Conservation (phyloP, 2,113 vertebrate genomes). For the Andinoacara biseriatus region DNA sequence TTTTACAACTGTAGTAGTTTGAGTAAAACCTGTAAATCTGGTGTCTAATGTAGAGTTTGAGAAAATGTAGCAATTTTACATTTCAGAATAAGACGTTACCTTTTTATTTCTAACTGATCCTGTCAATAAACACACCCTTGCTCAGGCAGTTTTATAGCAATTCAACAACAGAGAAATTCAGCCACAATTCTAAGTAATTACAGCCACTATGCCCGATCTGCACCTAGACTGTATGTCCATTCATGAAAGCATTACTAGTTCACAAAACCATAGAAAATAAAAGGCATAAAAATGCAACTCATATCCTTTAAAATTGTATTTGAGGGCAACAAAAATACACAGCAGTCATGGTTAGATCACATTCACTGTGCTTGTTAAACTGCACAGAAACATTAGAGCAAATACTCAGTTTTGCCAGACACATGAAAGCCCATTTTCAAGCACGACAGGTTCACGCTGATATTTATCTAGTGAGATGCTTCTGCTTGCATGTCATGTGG, state of each 20-base stretch:
- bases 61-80: not conserved
- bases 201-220: not conserved
- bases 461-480: not conserved
- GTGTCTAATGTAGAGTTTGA: not conserved
- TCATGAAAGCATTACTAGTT: not conserved
- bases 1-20: not conserved
- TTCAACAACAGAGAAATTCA: not conserved
- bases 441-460: not conserved
- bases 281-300: not conserved
- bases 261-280: not conserved
- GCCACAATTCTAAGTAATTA: not conserved
- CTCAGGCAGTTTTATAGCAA: not conserved
- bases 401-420: too few relatives aligned
- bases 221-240: not conserved
- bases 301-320: not conserved
- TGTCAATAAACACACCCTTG: not conserved
- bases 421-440: not conserved
- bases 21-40: not conserved
- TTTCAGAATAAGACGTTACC: too few relatives aligned
- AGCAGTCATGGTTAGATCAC: fast-evolving
- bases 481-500: not conserved
- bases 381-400: not conserved
- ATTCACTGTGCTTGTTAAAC: not conserved
- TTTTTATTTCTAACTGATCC: not conserved
- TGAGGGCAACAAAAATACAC: not conserved